Percentiles rank a stretch among this genome's conserved stretches.
Conservation (phyloP, 2,888 invertebrate genomes). For the Tetanocera ferruginea region DNA sequence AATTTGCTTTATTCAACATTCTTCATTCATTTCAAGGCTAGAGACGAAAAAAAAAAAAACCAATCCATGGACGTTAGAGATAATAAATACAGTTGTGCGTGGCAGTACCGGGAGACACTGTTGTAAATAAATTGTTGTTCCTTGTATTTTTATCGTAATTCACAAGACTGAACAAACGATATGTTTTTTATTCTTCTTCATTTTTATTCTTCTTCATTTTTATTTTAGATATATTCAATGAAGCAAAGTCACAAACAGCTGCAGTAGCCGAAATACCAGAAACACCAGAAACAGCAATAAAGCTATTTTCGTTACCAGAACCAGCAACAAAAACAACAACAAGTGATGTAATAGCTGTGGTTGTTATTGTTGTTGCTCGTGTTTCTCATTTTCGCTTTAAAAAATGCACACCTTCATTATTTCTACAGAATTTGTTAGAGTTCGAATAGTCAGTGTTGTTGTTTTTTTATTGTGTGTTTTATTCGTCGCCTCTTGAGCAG, state of each 20-base stretch:
- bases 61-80: background rate
- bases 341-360: background rate
- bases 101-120: background rate
- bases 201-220: background rate
- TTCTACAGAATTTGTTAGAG: background rate
- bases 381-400: background rate
- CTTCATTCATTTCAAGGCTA: background rate
- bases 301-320: background rate
- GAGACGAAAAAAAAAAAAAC: background rate
- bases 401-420: slow-evolving; percentile 4
- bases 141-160: slow-evolving; percentile 23
- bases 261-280: background rate
- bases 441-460: background rate
- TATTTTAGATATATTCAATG: background rate
- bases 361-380: background rate
- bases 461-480: background rate
- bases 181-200: background rate
- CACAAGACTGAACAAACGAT: slow-evolving; percentile 9
- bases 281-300: background rate
- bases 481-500: background rate
- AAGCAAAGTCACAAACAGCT: background rate
- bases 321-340: background rate
- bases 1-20: background rate
- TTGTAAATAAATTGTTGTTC: slow-evolving; percentile 6
- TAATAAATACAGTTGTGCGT: background rate